A percentile compares a stretch with the other conserved stretches of the same genome.
phyloP scores from a whole-genome alignment of 35 echinoderm and acorn worm genomes.

The Holothuria glaberrima region DNA sequence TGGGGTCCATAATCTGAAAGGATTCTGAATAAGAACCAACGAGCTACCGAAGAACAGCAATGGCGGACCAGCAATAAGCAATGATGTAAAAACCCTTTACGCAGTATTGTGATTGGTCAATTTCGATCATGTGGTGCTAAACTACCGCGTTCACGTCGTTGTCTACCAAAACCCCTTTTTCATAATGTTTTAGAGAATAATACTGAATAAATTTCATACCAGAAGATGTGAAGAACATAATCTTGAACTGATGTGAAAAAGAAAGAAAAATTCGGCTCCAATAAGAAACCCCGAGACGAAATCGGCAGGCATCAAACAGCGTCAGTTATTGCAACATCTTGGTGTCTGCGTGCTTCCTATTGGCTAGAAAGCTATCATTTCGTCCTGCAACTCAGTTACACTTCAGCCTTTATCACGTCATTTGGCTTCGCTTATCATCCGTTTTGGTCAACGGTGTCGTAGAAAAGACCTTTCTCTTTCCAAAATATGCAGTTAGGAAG shows the following conservation, averaged over 20 bases:
- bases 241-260: too few species aligned
- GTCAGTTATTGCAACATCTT: constrained; percentile 58
- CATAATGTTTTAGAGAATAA: background rate
- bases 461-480: too few species aligned
- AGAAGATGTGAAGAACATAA: too few species aligned
- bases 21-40: constrained; percentile 86
- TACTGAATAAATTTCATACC: constrained; percentile 20
- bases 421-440: too few species aligned
- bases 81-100: constrained; percentile 69
- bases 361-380: background rate
- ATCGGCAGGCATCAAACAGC: background rate
- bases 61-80: constrained; percentile 98
- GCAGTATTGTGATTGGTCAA: constrained; percentile 84
- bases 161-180: constrained; percentile 43
- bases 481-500: too few species aligned
- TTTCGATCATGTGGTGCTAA: constrained; percentile 85
- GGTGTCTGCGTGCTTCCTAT: constrained; percentile 42
- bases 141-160: constrained; percentile 58
- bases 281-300: too few species aligned
- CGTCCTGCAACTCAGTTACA: too few species aligned
- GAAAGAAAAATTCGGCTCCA: too few species aligned
- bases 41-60: constrained; percentile 99
- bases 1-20: constrained; percentile 86
- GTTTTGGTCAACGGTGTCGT: too few species aligned
- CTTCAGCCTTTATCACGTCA: too few species aligned